Evolutionary conservation across 1,140 invertebrate species (phyloP).

Genomic region (Periplaneta americana): DNA sequence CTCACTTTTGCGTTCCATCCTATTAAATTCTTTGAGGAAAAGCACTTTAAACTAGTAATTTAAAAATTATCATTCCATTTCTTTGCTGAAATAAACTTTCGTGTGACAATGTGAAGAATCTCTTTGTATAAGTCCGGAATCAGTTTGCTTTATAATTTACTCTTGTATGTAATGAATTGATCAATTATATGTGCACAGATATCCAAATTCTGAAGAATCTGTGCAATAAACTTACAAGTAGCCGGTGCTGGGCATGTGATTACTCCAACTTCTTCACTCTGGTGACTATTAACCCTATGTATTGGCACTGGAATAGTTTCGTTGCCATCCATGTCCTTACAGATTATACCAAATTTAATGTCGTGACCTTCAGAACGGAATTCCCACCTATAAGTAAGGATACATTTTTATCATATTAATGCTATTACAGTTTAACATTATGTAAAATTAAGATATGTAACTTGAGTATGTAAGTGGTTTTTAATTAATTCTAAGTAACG

Average conservation of each 20-base stretch:
- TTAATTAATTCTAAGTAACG: no score
- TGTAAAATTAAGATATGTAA: no score
- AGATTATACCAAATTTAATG: conserved; percentile 78
- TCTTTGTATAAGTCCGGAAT: background rate
- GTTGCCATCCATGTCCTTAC: conserved; percentile 54
- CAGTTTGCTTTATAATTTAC: background rate
- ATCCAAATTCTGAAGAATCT: background rate
- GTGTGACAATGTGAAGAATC: background rate
- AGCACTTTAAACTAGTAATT: background rate
- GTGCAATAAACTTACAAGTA: conserved; percentile 62
- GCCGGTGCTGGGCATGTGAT: conserved; percentile 66
- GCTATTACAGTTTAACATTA: no score
- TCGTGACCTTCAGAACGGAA: conserved; percentile 82
- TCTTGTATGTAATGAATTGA: background rate
- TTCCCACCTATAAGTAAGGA: conserved; percentile 75
- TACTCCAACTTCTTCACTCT: conserved; percentile 72
- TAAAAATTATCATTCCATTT: background rate
- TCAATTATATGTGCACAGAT: background rate
- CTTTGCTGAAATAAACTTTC: background rate
- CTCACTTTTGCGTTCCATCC: no score
- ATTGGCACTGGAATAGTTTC: conserved; percentile 59
- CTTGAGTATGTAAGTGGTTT: no score
- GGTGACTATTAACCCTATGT: conserved; percentile 65
- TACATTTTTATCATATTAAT: no score
- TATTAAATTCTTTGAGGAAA: no score